Percentiles rank a stretch among this genome's conserved stretches.
phyloP scores from a whole-genome alignment of 1,140 invertebrate genomes.

The Pteromalus puparum region DNA sequence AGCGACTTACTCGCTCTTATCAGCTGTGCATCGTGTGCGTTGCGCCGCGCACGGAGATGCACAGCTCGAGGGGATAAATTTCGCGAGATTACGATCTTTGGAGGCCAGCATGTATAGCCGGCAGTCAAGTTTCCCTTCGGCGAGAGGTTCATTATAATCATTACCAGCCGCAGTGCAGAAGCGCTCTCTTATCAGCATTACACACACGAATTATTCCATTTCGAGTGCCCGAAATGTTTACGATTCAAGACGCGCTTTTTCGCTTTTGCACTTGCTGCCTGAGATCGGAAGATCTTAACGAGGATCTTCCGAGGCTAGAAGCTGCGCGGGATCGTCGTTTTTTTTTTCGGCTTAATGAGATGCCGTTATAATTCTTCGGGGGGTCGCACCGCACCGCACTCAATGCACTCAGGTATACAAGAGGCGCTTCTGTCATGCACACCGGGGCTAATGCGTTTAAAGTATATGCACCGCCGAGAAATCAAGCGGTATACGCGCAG shows the following conservation, averaged over 20 bases:
- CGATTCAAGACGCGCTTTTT: not conserved
- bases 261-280: not conserved
- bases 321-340: not conserved
- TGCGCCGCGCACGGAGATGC: not conserved
- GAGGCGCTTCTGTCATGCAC: constrained; percentile 62
- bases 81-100: constrained; percentile 50
- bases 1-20: not conserved
- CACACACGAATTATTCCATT: not conserved
- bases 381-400: not conserved
- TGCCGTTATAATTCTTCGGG: not conserved
- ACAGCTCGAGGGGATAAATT: constrained; percentile 48
- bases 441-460: constrained; percentile 66
- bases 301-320: not conserved
- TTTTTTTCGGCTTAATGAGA: not conserved
- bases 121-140: constrained; percentile 11
- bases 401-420: not conserved
- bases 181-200: constrained; percentile 7
- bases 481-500: not conserved
- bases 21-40: not conserved
- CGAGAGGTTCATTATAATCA: constrained; percentile 52
- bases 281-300: not conserved
- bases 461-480: constrained; percentile 16
- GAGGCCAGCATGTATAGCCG: constrained; percentile 5
- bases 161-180: constrained; percentile 17
- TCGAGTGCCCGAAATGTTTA: constrained; percentile 10